Conservation (phyloP, 2,888 invertebrate species). For the Entomobrya proxima region DNA sequence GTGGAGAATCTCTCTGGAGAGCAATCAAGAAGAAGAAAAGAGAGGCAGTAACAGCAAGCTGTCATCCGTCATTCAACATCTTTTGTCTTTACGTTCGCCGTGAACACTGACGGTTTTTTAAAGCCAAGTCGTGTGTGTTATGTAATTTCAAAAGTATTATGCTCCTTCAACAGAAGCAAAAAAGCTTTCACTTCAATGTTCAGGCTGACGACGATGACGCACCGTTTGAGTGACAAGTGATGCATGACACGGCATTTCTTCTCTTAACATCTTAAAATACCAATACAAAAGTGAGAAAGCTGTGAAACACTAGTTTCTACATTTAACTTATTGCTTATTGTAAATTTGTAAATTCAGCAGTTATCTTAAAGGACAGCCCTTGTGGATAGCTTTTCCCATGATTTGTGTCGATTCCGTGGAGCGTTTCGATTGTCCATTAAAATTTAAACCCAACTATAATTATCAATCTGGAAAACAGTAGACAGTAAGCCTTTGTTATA, state of each 20-base stretch:
- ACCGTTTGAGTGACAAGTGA: slow-evolving; percentile 46
- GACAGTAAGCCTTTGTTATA: too few species aligned
- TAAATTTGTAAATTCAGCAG: background rate
- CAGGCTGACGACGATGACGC: background rate
- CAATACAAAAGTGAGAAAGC: slow-evolving; percentile 15
- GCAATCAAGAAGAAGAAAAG: slow-evolving; percentile 46
- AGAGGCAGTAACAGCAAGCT: slow-evolving; percentile 35
- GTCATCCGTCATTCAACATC: slow-evolving; percentile 44
- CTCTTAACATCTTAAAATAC: slow-evolving; percentile 20
- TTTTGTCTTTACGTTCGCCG: slow-evolving; percentile 31
- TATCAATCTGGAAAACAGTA: too few species aligned
- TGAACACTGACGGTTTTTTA: background rate
- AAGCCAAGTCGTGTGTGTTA: background rate
- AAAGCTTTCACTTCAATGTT: slow-evolving; percentile 30
- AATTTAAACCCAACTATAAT: too few species aligned
- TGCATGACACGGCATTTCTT: slow-evolving; percentile 48
- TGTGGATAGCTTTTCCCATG: too few species aligned
- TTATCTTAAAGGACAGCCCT: too few species aligned
- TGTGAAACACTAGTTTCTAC: background rate
- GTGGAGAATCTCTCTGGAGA: slow-evolving; percentile 47
- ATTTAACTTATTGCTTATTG: background rate
- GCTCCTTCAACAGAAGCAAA: background rate
- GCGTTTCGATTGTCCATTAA: too few species aligned
- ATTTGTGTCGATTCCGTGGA: too few species aligned
- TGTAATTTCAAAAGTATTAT: slow-evolving; percentile 7